Conservation (phyloP, 2,797 vertebrate species). For the Corythornis leucogaster region DNA sequence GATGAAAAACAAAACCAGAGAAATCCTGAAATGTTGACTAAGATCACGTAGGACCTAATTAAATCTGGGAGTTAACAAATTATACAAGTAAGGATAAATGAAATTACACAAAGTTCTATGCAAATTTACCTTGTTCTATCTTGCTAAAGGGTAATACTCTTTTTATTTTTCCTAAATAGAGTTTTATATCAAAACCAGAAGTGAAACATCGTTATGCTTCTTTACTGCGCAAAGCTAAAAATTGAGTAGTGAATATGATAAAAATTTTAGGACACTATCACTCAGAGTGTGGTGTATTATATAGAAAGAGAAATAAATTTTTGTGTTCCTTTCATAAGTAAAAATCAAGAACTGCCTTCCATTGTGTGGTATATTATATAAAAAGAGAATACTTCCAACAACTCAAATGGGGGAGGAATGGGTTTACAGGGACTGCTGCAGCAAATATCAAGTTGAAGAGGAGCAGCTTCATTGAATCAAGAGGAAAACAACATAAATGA, state of each 20-base stretch:
- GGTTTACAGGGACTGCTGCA: not conserved
- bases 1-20: not conserved
- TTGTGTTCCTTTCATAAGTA: not conserved
- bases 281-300: not conserved
- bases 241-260: not conserved
- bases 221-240: not conserved
- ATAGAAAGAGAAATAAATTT: not conserved
- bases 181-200: not conserved
- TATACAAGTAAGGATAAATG: not conserved
- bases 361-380: not conserved
- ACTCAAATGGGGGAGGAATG: not conserved
- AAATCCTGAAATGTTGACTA: not conserved
- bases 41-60: not conserved
- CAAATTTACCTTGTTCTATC: not conserved
- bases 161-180: not conserved
- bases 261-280: not conserved
- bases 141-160: not conserved
- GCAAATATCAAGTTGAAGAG: not conserved
- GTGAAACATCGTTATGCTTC: not conserved
- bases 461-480: not conserved
- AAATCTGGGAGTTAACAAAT: not conserved
- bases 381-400: not conserved
- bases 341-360: not conserved
- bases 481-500: slow-evolving; percentile 21
- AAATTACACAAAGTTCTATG: not conserved